These are phyloP conservation scores for Gallinago jamesoni DNA, from an alignment of 2,113 vertebrate genomes.

Conservation along the genomic window DNA sequence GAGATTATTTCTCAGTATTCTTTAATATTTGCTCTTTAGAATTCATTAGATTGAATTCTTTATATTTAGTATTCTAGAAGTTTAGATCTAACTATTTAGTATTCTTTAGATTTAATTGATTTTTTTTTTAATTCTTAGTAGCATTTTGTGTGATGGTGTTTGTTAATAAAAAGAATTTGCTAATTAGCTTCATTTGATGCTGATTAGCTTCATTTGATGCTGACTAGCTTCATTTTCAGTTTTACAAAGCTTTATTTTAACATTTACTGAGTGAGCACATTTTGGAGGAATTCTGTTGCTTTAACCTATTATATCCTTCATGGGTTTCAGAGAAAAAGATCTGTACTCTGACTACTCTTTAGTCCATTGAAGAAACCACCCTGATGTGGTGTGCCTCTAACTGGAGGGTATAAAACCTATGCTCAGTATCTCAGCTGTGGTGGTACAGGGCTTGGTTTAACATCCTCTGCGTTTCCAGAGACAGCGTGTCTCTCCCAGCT, in stretches of 20 bases:
- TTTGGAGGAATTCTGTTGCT: background rate
- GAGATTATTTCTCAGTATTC: background rate
- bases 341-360: background rate
- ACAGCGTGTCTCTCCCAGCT: background rate
- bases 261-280: background rate
- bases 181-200: background rate
- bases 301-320: background rate
- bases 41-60: background rate
- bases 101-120: background rate
- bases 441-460: background rate
- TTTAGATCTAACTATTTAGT: background rate
- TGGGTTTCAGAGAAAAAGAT: background rate
- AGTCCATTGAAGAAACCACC: background rate
- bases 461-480: background rate
- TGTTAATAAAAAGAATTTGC: background rate
- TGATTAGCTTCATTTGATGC: background rate
- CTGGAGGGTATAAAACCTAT: background rate
- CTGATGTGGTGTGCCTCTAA: background rate
- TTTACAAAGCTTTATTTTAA: background rate
- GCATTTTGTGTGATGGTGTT: background rate
- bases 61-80: background rate
- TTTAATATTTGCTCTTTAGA: background rate
- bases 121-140: background rate
- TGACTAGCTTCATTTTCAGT: background rate
- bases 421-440: background rate